These are phyloP conservation scores for Sphenopsis melanotis DNA, from an alignment of 2,797 vertebrate species.

Conservation along the genomic window DNA sequence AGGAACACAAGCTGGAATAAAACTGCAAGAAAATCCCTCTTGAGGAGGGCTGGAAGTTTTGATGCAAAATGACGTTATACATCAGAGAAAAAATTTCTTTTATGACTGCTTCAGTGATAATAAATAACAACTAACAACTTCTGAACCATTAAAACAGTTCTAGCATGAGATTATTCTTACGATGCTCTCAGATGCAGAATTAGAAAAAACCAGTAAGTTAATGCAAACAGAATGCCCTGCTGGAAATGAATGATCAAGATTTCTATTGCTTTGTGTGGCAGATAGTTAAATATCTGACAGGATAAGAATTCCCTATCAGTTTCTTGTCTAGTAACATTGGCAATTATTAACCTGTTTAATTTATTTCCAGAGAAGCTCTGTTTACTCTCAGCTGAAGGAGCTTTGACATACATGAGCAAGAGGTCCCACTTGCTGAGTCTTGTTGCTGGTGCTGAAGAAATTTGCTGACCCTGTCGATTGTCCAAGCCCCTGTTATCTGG, in stretches of 20 bases:
- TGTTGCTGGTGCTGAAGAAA: background rate
- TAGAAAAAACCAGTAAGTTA: background rate
- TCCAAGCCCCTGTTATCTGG: background rate
- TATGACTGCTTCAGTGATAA: background rate
- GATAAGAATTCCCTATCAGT: background rate
- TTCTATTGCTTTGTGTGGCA: background rate
- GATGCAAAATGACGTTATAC: background rate
- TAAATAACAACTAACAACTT: background rate
- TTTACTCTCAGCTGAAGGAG: background rate
- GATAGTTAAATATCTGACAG: background rate
- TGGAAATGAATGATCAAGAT: background rate
- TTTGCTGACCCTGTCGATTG: background rate
- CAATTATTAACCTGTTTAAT: constrained; percentile 25
- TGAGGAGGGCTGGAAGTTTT: background rate
- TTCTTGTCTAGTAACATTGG: background rate
- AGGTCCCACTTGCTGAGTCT: background rate
- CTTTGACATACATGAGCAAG: background rate
- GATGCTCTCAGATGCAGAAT: background rate
- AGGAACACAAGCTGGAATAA: background rate
- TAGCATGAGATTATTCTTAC: background rate
- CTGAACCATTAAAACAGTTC: background rate
- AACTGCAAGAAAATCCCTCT: background rate
- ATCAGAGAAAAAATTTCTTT: background rate
- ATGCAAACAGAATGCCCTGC: background rate
- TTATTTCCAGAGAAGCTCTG: background rate